Conservation (phyloP, 1,140 invertebrate species). For the Pachypsylla venusta region DNA sequence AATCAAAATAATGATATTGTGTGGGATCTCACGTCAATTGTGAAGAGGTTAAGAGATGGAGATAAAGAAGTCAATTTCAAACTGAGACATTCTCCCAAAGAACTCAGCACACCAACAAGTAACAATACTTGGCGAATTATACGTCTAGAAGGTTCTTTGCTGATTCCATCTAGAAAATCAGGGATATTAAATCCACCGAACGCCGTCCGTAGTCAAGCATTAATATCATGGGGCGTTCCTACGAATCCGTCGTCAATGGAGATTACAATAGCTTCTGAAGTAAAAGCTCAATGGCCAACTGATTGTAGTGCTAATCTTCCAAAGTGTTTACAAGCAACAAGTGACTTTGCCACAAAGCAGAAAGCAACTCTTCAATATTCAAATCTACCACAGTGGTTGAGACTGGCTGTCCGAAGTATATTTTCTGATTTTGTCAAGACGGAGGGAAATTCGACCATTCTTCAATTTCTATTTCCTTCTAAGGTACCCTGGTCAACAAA, state of each 20-base stretch:
- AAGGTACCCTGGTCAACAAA: constrained; percentile 20
- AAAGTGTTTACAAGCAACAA: constrained; percentile 23
- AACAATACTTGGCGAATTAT: constrained; percentile 23
- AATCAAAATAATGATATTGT: constrained; percentile 21
- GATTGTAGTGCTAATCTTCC: constrained; percentile 21
- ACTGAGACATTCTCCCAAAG: constrained; percentile 22
- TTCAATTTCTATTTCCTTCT: constrained; percentile 18
- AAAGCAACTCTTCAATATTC: constrained; percentile 22
- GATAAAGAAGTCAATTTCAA: constrained; percentile 24
- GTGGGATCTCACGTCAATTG: constrained; percentile 22
- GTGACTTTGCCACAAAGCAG: constrained; percentile 24
- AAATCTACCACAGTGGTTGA: constrained; percentile 27
- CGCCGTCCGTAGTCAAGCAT: constrained; percentile 23
- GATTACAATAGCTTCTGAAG: constrained; percentile 20
- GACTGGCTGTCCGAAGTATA: constrained; percentile 24
- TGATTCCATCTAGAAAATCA: constrained; percentile 22
- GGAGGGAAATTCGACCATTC: constrained; percentile 22
- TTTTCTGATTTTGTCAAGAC: constrained; percentile 25
- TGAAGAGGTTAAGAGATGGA: constrained; percentile 20
- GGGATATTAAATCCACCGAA: constrained; percentile 23
- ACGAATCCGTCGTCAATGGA: constrained; percentile 22
- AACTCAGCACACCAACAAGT: constrained; percentile 17
- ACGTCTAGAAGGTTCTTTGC: constrained; percentile 25
- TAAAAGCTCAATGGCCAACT: constrained; percentile 17
- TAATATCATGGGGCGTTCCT: constrained; percentile 24